A percentile compares a stretch with the other conserved stretches of the same genome.
phyloP scores from a whole-genome alignment of 1,140 invertebrate species.

The Popillia japonica region DNA sequence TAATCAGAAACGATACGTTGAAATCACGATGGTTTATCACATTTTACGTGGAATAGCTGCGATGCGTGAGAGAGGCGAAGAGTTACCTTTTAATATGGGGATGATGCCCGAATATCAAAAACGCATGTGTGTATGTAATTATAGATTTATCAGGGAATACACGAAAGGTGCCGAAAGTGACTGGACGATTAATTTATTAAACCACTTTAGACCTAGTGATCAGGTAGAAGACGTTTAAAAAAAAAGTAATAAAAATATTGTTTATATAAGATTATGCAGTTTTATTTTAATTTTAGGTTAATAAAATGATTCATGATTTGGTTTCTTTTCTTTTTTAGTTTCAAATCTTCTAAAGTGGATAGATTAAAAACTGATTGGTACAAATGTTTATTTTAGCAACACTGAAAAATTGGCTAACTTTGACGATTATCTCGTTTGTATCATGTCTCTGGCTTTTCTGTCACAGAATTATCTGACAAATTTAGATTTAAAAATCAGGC shows the following conservation, averaged over 20 bases:
- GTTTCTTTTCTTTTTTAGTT: neutral
- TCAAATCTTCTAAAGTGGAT: too few species aligned
- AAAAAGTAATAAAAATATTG: constrained; percentile 19
- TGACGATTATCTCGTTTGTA: too few species aligned
- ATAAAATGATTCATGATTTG: neutral
- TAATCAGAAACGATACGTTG: constrained; percentile 72
- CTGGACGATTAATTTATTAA: constrained; percentile 80
- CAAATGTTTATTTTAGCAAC: too few species aligned
- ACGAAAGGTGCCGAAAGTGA: constrained; percentile 76
- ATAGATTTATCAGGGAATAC: constrained; percentile 80
- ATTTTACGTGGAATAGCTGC: constrained; percentile 72
- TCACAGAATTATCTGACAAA: too few species aligned
- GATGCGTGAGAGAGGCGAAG: constrained; percentile 67
- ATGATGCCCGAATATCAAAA: constrained; percentile 72
- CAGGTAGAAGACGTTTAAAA: constrained; percentile 45
- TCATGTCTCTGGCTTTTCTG: too few species aligned
- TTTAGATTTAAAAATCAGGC: too few species aligned
- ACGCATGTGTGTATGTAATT: constrained; percentile 75
- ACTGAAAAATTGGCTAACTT: too few species aligned
- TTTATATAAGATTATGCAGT: neutral
- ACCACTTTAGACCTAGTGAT: constrained; percentile 73
- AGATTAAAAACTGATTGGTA: too few species aligned
- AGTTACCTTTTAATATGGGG: constrained; percentile 70
- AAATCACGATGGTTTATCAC: constrained; percentile 84
- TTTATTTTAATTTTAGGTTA: constrained; percentile 5